These are phyloP conservation scores for Molorchus minor DNA, from an alignment of 2,888 invertebrate species.

Conservation along the genomic window DNA sequence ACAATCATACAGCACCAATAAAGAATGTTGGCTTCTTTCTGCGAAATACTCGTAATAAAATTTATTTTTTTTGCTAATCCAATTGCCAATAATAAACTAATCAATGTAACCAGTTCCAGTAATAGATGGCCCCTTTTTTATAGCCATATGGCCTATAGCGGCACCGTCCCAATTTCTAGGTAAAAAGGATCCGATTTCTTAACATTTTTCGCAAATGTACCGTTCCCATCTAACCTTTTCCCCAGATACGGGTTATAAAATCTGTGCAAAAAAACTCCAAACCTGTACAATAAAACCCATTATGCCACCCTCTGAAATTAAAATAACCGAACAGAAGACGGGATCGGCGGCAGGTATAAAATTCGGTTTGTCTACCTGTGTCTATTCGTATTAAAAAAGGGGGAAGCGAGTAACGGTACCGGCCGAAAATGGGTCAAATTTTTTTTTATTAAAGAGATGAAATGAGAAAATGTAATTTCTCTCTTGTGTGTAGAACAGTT, in stretches of 20 bases:
- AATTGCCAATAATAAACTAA: slow-evolving; percentile 6
- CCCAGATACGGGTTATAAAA: slow-evolving; percentile 13
- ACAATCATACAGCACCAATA: too few relatives aligned
- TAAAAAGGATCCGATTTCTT: slow-evolving; percentile 35
- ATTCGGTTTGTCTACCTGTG: slow-evolving; percentile 39
- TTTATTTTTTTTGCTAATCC: slow-evolving; percentile 2
- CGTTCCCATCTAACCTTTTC: slow-evolving; percentile 37
- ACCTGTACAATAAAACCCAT: slow-evolving; percentile 25
- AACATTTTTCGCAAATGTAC: slow-evolving; percentile 39
- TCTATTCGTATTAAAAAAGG: slow-evolving; percentile 9
- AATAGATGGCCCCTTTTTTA: slow-evolving; percentile 10
- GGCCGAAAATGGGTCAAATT: slow-evolving; percentile 15
- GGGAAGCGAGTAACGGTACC: slow-evolving; percentile 12
- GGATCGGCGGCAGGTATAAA: slow-evolving; percentile 44
- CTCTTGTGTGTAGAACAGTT: not conserved
- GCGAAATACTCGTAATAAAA: not conserved
- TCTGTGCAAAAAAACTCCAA: slow-evolving; percentile 33
- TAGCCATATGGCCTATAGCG: not conserved
- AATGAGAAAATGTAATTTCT: slow-evolving; percentile 19
- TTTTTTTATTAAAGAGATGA: slow-evolving; percentile 19
- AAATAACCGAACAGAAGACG: slow-evolving; percentile 32
- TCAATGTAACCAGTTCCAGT: not conserved
- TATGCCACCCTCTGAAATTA: slow-evolving; percentile 40
- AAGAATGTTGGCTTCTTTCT: not conserved
- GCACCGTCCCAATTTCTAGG: slow-evolving; percentile 28